Conservation (phyloP, 1,140 invertebrate genomes). For the Brachystomella parvula region DNA sequence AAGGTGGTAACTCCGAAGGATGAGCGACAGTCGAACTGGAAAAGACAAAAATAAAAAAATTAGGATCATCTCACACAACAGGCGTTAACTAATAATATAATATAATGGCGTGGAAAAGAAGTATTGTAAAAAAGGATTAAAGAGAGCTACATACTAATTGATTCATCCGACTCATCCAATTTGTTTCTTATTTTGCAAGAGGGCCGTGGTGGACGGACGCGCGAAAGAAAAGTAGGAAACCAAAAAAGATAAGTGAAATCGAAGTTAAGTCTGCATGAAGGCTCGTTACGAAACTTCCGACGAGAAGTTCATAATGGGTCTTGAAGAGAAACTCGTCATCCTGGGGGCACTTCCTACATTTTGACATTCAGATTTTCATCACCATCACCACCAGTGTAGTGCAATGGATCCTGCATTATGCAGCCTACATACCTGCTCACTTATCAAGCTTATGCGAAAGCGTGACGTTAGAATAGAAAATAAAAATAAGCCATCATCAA, state of each 20-base stretch:
- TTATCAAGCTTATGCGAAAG: too few species aligned
- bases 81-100: too few species aligned
- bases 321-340: background rate
- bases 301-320: background rate
- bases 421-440: too few species aligned
- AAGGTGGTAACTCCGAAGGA: slow-evolving; percentile 91
- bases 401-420: too few species aligned
- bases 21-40: slow-evolving; percentile 91
- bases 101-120: too few species aligned
- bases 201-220: too few species aligned
- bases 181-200: too few species aligned
- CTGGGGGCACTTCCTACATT: background rate
- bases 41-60: slow-evolving; percentile 11
- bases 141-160: too few species aligned
- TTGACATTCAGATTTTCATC: background rate
- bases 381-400: too few species aligned
- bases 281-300: background rate
- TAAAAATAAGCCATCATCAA: too few species aligned
- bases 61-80: background rate
- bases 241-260: background rate
- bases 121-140: too few species aligned
- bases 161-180: background rate
- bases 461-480: too few species aligned
- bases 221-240: background rate
- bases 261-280: background rate